A percentile compares a stretch with the other conserved stretches of the same genome.
Evolutionary conservation across 2,797 vertebrate species (phyloP).

Genomic region (Nyctalus aviator): DNA sequence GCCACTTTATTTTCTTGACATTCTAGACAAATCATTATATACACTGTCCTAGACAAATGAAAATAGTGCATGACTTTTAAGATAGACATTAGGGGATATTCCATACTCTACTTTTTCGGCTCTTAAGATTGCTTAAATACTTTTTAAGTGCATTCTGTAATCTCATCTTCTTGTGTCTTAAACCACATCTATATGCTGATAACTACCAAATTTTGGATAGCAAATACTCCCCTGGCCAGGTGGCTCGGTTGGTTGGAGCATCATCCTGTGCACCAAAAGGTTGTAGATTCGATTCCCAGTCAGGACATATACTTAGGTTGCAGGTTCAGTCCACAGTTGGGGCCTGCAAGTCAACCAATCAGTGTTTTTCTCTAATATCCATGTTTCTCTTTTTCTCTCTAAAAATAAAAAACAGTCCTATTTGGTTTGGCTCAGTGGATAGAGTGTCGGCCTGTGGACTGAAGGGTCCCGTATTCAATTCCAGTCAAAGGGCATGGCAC

Average conservation of each 20-base stretch:
- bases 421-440: neutral
- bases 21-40: constrained; percentile 24
- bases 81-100: neutral
- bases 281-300: neutral
- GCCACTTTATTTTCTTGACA: neutral
- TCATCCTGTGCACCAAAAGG: neutral
- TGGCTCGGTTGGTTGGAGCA: neutral
- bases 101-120: neutral
- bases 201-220: neutral
- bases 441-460: neutral
- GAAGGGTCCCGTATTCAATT: neutral
- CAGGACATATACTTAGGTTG: neutral
- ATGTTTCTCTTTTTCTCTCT: neutral
- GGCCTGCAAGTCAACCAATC: neutral
- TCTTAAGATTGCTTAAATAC: neutral
- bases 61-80: constrained; percentile 3
- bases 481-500: neutral
- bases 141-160: neutral
- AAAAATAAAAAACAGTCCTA: neutral
- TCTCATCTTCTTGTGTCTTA: neutral
- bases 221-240: neutral
- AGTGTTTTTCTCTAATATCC: neutral
- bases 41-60: neutral
- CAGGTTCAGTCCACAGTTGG: neutral
- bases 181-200: neutral